Percentiles rank a stretch among this genome's conserved stretches.
These are phyloP conservation scores for Anthopleura sola DNA, from an alignment of 64 coral and sea anemone genomes.

Conservation along the genomic window DNA sequence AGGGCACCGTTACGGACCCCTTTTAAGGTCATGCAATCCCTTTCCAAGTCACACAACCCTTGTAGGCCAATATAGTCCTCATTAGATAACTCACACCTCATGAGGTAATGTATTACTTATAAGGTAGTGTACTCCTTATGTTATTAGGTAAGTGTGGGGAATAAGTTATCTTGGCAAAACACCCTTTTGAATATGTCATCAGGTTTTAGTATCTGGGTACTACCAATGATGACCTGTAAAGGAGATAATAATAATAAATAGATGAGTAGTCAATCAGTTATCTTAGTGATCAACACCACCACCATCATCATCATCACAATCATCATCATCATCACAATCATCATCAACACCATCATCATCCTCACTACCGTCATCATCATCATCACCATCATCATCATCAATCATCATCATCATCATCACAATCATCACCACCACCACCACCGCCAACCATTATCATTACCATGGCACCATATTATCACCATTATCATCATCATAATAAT, in stretches of 20 bases:
- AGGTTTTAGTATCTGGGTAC: constrained; percentile 79
- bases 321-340: neutral
- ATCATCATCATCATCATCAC: neutral
- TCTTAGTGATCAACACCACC: too few species aligned
- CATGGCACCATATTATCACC: neutral
- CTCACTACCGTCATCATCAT: neutral
- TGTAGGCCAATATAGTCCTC: too few species aligned
- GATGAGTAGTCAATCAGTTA: too few species aligned
- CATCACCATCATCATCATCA: neutral
- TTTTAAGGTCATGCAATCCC: too few species aligned
- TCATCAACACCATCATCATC: neutral
- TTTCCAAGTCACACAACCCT: too few species aligned
- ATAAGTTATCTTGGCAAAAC: constrained; percentile 82
- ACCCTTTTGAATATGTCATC: constrained; percentile 75
- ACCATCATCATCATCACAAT: neutral
- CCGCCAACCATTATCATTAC: neutral
- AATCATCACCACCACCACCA: neutral
- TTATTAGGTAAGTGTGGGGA: constrained; percentile 34
- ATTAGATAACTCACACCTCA: too few species aligned
- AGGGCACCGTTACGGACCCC: too few species aligned
- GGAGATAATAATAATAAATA: neutral
- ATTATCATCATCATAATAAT: neutral
- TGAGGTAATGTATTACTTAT: too few species aligned
- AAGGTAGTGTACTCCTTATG: neutral
- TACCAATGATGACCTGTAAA: constrained; percentile 82